These are phyloP conservation scores for Linnaemya tessellans DNA, from an alignment of 2,888 invertebrate species.

Conservation along the genomic window DNA sequence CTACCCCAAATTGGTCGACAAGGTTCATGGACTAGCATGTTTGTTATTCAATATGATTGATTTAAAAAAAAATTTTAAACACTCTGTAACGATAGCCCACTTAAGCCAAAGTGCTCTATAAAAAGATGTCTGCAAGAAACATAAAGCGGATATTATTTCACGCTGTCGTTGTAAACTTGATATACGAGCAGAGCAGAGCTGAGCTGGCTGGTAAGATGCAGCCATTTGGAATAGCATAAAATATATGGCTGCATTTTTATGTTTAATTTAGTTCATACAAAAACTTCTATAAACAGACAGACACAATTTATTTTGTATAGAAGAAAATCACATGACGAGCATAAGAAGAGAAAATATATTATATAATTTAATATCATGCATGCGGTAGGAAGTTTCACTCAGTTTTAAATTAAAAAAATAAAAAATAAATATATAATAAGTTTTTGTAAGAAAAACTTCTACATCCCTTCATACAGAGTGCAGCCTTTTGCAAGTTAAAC, in stretches of 20 bases:
- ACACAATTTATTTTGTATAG: constrained; percentile 18
- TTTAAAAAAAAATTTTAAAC: neutral
- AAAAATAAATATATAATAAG: constrained; percentile 35
- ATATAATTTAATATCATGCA: constrained; percentile 63
- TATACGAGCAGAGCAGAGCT: constrained; percentile 19
- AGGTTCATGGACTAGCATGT: neutral
- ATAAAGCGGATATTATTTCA: constrained; percentile 64
- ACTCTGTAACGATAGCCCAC: neutral
- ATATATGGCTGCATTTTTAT: constrained; percentile 40
- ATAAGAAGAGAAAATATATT: constrained; percentile 27
- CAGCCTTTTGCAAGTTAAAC: constrained; percentile 21
- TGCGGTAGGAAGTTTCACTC: constrained; percentile 70
- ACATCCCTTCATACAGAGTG: constrained; percentile 22
- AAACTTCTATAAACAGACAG: constrained; percentile 16
- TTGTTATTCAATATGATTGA: neutral
- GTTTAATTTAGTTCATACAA: constrained; percentile 44
- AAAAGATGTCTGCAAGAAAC: constrained; percentile 19
- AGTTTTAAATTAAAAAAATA: constrained; percentile 38
- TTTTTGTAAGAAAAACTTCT: constrained; percentile 51
- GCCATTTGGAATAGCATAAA: constrained; percentile 13
- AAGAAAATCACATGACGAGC: constrained; percentile 25
- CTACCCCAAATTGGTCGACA: neutral
- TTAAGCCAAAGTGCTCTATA: neutral
- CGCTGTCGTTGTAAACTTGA: constrained; percentile 41
- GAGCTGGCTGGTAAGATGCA: constrained; percentile 33